phyloP scores from a whole-genome alignment of 2,888 invertebrate species.

The Malthinus flaveolus region DNA sequence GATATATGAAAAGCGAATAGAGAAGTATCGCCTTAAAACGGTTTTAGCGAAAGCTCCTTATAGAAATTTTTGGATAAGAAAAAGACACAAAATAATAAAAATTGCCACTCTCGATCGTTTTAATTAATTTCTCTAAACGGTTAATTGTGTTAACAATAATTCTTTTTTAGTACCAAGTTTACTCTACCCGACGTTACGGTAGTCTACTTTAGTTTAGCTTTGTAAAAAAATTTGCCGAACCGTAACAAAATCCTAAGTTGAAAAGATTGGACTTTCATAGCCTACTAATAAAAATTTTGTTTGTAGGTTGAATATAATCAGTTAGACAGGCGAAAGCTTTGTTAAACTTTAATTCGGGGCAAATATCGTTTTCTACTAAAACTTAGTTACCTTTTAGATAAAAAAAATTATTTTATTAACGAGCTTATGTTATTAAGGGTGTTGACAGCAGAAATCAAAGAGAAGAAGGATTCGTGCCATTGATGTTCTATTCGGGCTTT shows the following conservation, averaged over 20 bases:
- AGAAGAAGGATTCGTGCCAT: not conserved
- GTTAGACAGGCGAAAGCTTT: conserved; percentile 4
- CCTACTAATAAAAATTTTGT: conserved; percentile 6
- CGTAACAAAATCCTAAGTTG: not conserved
- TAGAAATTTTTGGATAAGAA: too few relatives aligned
- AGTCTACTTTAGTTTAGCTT: not conserved
- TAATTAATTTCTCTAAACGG: too few relatives aligned
- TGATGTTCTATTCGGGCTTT: too few relatives aligned
- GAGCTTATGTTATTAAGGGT: conserved; percentile 4
- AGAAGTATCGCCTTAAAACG: too few relatives aligned
- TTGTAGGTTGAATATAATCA: conserved; percentile 2
- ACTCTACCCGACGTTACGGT: not conserved
- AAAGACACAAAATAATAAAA: too few relatives aligned
- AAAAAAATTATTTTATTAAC: conserved; percentile 1
- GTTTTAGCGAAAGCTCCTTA: too few relatives aligned
- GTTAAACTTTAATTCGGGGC: not conserved
- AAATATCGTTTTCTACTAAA: not conserved
- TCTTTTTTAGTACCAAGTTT: not conserved
- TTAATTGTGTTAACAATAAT: too few relatives aligned
- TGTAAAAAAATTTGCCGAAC: conserved; percentile 1
- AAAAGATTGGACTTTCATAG: conserved; percentile 1
- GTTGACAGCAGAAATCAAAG: conserved; percentile 5
- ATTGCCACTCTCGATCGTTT: too few relatives aligned
- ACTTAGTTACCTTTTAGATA: not conserved
- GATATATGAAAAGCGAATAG: too few relatives aligned